Evolutionary conservation across 1,140 invertebrate genomes (phyloP), one percentile per base, ranked within the genome.

Genomic region (Panagrolaimus sp.): DNA sequence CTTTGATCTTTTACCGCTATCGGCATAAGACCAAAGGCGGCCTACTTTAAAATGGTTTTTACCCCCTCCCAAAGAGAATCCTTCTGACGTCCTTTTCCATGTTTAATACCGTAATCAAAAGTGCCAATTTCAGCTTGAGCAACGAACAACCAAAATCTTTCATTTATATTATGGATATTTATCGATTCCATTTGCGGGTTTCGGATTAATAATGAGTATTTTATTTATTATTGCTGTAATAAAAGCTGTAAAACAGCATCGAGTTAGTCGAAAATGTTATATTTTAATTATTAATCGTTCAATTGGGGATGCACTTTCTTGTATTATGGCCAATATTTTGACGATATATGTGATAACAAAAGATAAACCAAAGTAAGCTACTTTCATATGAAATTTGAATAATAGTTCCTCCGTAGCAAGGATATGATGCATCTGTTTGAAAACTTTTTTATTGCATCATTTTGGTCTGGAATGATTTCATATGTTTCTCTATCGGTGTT

Each of bases 381-480:
- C 58, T 5, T 1, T 46, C 67, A 58, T 65, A 15, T 66, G 45
- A 69, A 58, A 71, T 28, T 43, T 5, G 1, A 1, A 14, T 52
- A 7, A 52, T 52, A 7, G 48, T 14, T 8, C 9, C 10, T 15
- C 44, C 68, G 69, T 71, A 80, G 78, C 43, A 74, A 71, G 0
- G 76, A 74, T 38, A 68, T 73, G 26, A 70, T 81, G 12, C 70
- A 68, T 24, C n/a, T 75, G 3, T 72, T 81, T 5, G 78, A 79
- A 24, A 64, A 68, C 10, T 78, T 79, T 52, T 79, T 81, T 71
- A 73, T 79, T 28, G 32, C 55, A 12, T 26, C 65, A 17, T 79
- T 80, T 63, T 79, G 79, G 78, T 71, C 76, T 10, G 73, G 71
- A 0, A 78, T 81, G 76, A 72, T 79, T 17, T 79, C 76, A 21